Conservation (phyloP, 2,113 vertebrate genomes). For the Bungarus multicinctus region DNA sequence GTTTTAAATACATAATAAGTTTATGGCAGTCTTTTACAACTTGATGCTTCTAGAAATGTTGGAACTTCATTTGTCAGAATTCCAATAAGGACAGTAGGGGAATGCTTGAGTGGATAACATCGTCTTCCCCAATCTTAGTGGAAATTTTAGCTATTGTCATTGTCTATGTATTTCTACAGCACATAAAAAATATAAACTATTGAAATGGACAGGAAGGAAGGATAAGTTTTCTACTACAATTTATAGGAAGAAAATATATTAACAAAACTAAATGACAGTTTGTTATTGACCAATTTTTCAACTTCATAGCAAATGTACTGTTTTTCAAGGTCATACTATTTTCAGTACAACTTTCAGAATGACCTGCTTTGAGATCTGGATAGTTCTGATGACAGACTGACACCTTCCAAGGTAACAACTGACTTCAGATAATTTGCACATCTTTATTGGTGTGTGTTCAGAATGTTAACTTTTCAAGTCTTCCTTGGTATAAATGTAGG, state of each 20-base stretch:
- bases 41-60: background rate
- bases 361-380: background rate
- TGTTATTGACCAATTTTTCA: background rate
- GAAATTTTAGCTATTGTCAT: background rate
- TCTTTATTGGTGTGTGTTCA: background rate
- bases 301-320: background rate
- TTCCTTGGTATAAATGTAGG: background rate
- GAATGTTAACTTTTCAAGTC: background rate
- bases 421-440: background rate
- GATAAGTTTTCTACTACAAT: background rate
- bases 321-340: background rate
- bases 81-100: background rate
- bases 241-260: background rate
- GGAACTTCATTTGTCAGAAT: background rate
- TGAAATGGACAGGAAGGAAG: background rate
- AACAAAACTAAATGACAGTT: background rate
- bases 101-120: background rate
- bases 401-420: background rate
- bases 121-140: background rate
- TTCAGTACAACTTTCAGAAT: background rate
- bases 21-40: background rate
- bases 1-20: background rate
- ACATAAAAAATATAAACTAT: background rate
- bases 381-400: background rate
- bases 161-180: background rate